phyloP scores from a whole-genome alignment of 2,888 invertebrate genomes.

The Ommatoiulus sabulosus region DNA sequence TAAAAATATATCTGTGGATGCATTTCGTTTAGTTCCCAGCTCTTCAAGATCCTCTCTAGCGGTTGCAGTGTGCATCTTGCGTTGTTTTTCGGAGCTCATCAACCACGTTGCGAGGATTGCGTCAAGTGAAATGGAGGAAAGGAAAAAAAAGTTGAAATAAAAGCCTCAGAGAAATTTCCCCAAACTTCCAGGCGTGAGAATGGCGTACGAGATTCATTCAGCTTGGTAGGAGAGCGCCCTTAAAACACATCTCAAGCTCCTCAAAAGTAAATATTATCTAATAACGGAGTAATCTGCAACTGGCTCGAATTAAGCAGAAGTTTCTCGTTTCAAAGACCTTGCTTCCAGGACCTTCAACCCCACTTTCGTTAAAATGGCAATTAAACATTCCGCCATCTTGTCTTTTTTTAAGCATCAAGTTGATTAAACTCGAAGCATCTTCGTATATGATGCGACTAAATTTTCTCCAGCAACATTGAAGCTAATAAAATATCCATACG shows the following conservation, averaged over 20 bases:
- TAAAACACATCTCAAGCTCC: not conserved
- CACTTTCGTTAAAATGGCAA: not conserved
- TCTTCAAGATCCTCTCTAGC: not conserved
- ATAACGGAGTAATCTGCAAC: slow-evolving; percentile 1
- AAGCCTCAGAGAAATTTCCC: slow-evolving; percentile 12
- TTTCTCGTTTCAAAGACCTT: not conserved
- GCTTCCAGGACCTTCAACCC: not conserved
- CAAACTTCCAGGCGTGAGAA: not conserved
- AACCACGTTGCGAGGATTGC: not conserved
- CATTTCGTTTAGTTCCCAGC: not conserved
- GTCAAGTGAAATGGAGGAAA: not conserved
- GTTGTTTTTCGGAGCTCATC: slow-evolving; percentile 4
- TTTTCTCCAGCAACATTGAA: too few relatives aligned
- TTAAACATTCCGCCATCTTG: not conserved
- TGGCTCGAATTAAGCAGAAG: not conserved
- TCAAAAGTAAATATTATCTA: slow-evolving; percentile 5
- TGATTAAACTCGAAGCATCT: too few relatives aligned
- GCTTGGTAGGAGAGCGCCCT: not conserved
- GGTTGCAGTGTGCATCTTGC: not conserved
- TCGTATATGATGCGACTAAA: too few relatives aligned
- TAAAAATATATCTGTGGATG: not conserved
- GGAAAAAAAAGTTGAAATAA: not conserved
- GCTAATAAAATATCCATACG: too few relatives aligned
- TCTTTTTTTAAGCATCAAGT: too few relatives aligned
- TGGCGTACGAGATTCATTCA: not conserved